These are phyloP conservation scores for Drosophila sulfurigaster DNA, from an alignment of 1,140 invertebrate genomes.

Conservation along the genomic window DNA sequence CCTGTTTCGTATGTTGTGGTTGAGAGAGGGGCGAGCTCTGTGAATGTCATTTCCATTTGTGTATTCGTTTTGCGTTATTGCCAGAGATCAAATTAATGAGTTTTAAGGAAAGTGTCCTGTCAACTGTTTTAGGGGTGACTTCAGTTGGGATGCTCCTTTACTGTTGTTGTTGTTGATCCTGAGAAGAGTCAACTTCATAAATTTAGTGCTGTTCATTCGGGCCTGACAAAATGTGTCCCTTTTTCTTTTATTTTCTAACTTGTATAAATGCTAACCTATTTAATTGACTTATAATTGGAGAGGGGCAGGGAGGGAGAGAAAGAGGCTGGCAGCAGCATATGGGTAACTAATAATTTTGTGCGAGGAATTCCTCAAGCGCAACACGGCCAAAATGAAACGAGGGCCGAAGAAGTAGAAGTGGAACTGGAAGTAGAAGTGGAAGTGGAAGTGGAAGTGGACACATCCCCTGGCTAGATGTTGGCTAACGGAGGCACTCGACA, in stretches of 20 bases:
- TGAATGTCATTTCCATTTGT: constrained; percentile 1
- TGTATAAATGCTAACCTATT: constrained; percentile 76
- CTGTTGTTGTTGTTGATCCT: constrained; percentile 30
- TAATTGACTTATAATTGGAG: constrained; percentile 85
- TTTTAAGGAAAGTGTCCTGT: constrained; percentile 24
- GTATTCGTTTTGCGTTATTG: background rate
- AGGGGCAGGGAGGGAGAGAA: constrained; percentile 10
- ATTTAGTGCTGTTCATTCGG: constrained; percentile 71
- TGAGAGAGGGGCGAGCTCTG: background rate
- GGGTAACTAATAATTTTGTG: constrained; percentile 82
- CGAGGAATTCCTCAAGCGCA: constrained; percentile 79
- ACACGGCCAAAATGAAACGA: constrained; percentile 54
- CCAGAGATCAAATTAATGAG: constrained; percentile 10
- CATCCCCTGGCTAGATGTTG: constrained; percentile 15
- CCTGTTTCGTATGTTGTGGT: background rate
- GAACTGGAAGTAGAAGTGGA: background rate
- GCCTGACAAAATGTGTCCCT: constrained; percentile 82
- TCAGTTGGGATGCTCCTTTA: constrained; percentile 21
- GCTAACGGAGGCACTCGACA: constrained; percentile 19
- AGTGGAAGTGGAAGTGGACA: background rate
- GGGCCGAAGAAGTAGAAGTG: constrained; percentile 7
- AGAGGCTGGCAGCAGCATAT: constrained; percentile 54
- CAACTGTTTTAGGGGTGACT: constrained; percentile 17
- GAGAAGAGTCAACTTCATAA: constrained; percentile 59
- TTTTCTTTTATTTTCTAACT: constrained; percentile 74